A percentile compares a stretch with the other conserved stretches of the same genome.
Conservation (phyloP, 2,113 vertebrate species). For the Proteles cristata region DNA sequence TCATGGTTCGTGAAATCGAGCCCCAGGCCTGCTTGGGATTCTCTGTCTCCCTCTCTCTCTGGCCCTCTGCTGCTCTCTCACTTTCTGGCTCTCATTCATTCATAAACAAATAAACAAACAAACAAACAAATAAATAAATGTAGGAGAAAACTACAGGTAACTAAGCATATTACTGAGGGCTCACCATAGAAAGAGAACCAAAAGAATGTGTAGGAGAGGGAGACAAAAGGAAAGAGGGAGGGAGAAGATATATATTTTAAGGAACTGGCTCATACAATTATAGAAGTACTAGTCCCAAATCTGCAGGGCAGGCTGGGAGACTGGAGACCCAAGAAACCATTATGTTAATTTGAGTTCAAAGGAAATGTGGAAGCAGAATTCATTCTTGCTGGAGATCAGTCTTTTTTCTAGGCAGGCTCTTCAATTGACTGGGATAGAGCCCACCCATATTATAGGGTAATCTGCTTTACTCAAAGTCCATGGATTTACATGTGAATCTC, state of each 20-base stretch:
- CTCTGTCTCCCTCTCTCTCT: too few relatives aligned
- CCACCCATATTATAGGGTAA: not conserved
- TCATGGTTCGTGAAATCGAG: too few relatives aligned
- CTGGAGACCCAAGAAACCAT: not conserved
- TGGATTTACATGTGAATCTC: not conserved
- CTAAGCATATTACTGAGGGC: not conserved
- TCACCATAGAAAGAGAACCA: not conserved
- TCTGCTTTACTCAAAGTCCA: not conserved
- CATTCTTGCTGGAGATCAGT: not conserved
- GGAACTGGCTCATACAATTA: not conserved
- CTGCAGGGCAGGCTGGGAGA: not conserved
- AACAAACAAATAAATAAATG: too few relatives aligned
- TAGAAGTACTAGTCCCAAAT: not conserved
- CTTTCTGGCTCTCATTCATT: too few relatives aligned
- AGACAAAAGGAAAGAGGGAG: not conserved
- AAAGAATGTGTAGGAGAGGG: not conserved
- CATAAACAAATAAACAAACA: too few relatives aligned
- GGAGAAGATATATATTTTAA: not conserved
- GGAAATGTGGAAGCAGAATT: not conserved
- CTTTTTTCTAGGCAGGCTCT: not conserved
- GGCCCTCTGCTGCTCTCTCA: too few relatives aligned
- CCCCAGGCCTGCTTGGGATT: too few relatives aligned
- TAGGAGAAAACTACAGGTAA: not conserved
- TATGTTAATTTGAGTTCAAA: not conserved
- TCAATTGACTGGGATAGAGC: not conserved